These are phyloP conservation scores for Brachionus manjavacas DNA, from an alignment of 1,140 invertebrate species.

Conservation along the genomic window DNA sequence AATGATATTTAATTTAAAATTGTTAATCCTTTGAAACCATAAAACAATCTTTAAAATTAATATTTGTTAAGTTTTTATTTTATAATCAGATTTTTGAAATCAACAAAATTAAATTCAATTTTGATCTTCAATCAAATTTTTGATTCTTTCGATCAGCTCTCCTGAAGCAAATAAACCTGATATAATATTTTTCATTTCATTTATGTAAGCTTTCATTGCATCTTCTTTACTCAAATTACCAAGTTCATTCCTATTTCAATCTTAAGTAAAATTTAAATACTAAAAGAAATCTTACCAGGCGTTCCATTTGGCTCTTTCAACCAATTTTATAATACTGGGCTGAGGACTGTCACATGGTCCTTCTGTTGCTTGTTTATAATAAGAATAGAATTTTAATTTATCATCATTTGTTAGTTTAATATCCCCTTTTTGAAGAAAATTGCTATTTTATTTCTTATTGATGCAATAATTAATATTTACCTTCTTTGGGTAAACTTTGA, in stretches of 20 bases:
- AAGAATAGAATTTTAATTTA: conserved; percentile 86
- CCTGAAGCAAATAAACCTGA: not conserved
- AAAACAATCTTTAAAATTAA: not conserved
- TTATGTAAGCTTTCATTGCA: conserved; percentile 33
- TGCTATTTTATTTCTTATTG: conserved; percentile 50
- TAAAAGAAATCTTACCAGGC: conserved; percentile 15
- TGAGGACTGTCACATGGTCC: conserved; percentile 72
- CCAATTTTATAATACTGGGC: conserved; percentile 83
- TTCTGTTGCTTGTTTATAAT: conserved; percentile 87
- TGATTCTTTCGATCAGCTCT: not conserved
- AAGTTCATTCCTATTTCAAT: not conserved
- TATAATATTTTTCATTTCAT: conserved; percentile 28
- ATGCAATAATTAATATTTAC: conserved; percentile 58
- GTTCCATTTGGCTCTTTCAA: conserved; percentile 77
- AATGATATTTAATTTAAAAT: no score
- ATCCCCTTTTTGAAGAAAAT: not conserved
- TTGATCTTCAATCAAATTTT: not conserved
- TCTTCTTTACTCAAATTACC: conserved; percentile 24
- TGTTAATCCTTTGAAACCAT: not conserved
- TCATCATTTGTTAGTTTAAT: conserved; percentile 82
- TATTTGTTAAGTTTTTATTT: not conserved
- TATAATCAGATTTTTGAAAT: not conserved
- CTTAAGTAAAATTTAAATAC: not conserved
- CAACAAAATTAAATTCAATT: not conserved
- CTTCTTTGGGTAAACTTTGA: conserved; percentile 76